Evolutionary conservation across 2,888 invertebrate genomes (phyloP), one percentile per base, ranked within the genome.

Genomic region (Cylloceria caligata): DNA sequence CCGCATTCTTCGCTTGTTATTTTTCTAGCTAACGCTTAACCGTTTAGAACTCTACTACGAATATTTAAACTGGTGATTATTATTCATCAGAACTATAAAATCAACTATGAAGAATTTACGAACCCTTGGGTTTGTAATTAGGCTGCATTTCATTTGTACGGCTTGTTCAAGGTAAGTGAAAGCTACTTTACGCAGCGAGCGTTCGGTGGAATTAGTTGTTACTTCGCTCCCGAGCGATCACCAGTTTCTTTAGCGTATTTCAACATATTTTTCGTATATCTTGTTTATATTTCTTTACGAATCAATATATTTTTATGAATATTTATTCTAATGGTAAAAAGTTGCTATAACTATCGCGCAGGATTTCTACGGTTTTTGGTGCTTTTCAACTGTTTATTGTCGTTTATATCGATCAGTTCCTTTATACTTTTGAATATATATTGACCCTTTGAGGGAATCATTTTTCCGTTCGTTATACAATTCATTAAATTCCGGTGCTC

Each of bases 161-260:
- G 30, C 49, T 65, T 64, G 55, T 45, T 73, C 81, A 77, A 77
- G 81, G 81, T 81, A 55, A 81, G 77, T 77, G 77, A 77, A 81
- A 81, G 77, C 47, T 55, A 45, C 16, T 5, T 27, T 34, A 30
- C 47, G 16, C 13, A n/a, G 34, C 49, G 34, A 7, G 30, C n/a
- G 52, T 52, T 13, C 52, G 24, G 21, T 13, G 27, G 4, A 30
- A 13, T 55, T 55, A 13, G 6, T 30, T 5, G 13, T 2, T 5
- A 55, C 27, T 55, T 55, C 7, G 30, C 13, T 30, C 9, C 24
- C 0, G 24, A 52, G 3, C 49, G 24, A 19, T 21, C 47, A 9
- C 19, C 21, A 21, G 19, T 49, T 1, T 49, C 0, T 49, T 49
- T 49, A 0, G 19, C 11, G 49, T 9, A 1, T 11, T 49, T 49